phyloP scores from a whole-genome alignment of 2,888 invertebrate genomes.

The Brachynemurus nebulosus region DNA sequence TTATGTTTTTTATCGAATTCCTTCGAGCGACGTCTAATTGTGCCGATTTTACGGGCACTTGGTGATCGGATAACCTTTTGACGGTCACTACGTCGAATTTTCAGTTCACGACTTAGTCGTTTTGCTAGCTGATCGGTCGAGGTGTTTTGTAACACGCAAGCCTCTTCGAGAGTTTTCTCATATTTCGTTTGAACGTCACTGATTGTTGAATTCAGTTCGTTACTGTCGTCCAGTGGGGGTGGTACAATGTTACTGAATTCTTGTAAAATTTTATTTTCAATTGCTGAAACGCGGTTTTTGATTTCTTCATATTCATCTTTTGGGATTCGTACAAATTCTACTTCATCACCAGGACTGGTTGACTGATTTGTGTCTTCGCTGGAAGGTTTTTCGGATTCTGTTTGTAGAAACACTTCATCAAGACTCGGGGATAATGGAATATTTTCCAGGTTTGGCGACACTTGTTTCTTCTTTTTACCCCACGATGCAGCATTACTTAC shows the following conservation, averaged over 20 bases:
- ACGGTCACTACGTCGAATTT: constrained; percentile 55
- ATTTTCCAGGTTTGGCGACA: neutral
- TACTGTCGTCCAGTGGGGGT: neutral
- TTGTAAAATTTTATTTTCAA: constrained; percentile 54
- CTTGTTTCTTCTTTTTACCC: constrained; percentile 8
- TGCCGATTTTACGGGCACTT: constrained; percentile 68
- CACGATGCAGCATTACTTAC: constrained; percentile 30
- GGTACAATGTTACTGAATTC: constrained; percentile 39
- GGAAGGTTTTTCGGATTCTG: neutral
- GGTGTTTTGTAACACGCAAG: constrained; percentile 45
- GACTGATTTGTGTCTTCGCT: no score
- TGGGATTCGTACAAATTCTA: constrained; percentile 53
- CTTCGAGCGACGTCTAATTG: constrained; percentile 54
- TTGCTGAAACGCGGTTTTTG: constrained; percentile 56
- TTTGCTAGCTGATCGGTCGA: constrained; percentile 57
- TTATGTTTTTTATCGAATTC: constrained; percentile 33
- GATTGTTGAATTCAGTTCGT: constrained; percentile 25
- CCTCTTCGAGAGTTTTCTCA: constrained; percentile 56
- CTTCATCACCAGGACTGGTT: constrained; percentile 18
- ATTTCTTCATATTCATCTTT: constrained; percentile 68
- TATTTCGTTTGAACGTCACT: constrained; percentile 57
- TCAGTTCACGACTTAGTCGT: constrained; percentile 55
- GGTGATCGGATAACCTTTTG: constrained; percentile 62
- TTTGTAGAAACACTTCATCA: neutral
- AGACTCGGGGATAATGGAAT: neutral